These are phyloP conservation scores for Ectobius pallidus DNA, from an alignment of 2,888 invertebrate species.

Conservation along the genomic window DNA sequence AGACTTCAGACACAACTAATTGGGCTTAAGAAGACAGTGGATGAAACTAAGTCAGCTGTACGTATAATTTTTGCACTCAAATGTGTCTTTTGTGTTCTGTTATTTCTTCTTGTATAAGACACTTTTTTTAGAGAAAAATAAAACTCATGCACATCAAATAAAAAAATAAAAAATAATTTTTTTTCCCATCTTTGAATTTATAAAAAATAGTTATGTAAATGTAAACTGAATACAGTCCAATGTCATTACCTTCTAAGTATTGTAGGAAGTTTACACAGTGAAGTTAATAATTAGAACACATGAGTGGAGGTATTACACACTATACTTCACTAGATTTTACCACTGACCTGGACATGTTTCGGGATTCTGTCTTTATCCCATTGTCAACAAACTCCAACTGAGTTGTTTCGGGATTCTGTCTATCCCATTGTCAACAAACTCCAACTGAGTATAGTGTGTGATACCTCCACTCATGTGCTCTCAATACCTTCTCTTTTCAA, in stretches of 20 bases:
- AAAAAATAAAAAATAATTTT: neutral
- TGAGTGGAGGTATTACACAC: no score
- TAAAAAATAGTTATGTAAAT: neutral
- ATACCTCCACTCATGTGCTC: no score
- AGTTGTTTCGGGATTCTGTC: no score
- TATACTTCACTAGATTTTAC: no score
- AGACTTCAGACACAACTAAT: constrained; percentile 70
- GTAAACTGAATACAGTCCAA: neutral
- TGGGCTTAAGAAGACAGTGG: constrained; percentile 69
- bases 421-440: no score
- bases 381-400: no score
- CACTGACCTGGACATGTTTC: no score
- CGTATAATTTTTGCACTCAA: constrained; percentile 33
- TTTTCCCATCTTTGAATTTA: neutral
- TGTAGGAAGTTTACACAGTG: no score
- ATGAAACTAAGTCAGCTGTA: constrained; percentile 69
- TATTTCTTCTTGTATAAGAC: neutral
- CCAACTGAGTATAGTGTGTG: no score
- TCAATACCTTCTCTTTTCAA: no score
- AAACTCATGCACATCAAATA: neutral
- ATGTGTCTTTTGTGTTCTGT: neutral
- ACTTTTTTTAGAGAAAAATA: neutral
- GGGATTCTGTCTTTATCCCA: no score
- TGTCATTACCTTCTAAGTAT: neutral
- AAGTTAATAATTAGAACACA: no score